Base-by-base conservation (phyloP, 2,113 vertebrate species). In the Monarcha castaneiventris region DNA sequence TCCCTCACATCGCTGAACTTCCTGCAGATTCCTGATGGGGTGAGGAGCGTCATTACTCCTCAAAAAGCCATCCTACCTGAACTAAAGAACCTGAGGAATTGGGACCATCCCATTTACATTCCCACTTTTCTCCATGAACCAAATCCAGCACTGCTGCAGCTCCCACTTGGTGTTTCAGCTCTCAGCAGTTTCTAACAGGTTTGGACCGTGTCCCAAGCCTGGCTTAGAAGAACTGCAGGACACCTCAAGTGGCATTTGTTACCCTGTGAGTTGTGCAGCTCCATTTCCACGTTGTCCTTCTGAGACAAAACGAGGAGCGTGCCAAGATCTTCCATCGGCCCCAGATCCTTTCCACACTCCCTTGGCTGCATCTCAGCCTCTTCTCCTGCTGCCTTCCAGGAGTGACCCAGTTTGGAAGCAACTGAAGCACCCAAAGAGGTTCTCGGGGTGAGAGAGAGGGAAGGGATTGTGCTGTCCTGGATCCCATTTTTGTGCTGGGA, bases 261-360 rank as follows among this genome's bases (percentile, higher is more conserved):
- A 7, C 9, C 43, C n/a, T 29, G n/a, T 12, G 51, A 30, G 43
- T 13, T 49, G 51, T 41, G 71, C 43, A n/a, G 59, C 49, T 84
- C 49, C 69, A 4, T 46, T 32, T 64, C 58, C 68, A 63, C 8
- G 0, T 62, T 44, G 37, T 52, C 67, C 39, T 71, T 39, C 22
- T 13, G 21, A 32, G 46, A 25, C 37, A 41, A 35, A 37, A 20
- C 0, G 1, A 43, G 56, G 32, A 73, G 4, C 0, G 1, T 52
- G 20, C 68, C 46, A 18, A 17, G 35, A 14, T 19, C 62, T 25
- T 21, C 26, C 46, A 4, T 32, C 0, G 0, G 16, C 13, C 21
- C 26, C 26, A 32, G 1, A 44, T 52, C 56, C 56, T 62, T 35
- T 13, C 52, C n/a, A 22, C 9, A 0, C 3, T 49, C 15, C 18